phyloP scores from a whole-genome alignment of 30 jellyfish, hydroid and myxozoan genomes.

The Pelagia noctiluca region DNA sequence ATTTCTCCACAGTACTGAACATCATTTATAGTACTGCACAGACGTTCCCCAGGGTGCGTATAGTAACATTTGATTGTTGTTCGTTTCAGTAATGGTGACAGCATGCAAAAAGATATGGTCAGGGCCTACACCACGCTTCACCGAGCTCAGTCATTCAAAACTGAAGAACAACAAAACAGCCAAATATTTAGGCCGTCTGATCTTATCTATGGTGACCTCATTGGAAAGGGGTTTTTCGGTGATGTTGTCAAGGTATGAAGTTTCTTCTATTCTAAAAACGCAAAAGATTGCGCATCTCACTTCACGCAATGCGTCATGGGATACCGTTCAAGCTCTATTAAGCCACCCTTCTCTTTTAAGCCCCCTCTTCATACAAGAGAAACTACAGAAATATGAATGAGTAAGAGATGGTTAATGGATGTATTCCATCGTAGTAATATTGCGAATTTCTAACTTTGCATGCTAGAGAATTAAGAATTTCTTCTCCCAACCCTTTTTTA shows the following conservation, averaged over 20 bases:
- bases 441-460: no score
- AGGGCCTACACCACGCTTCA: conserved; percentile 58
- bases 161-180: conserved; percentile 52
- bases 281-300: not conserved
- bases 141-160: conserved; percentile 90
- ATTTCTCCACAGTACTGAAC: no score
- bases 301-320: no score
- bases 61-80: not conserved
- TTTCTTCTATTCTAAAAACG: not conserved
- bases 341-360: no score
- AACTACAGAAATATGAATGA: no score
- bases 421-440: no score
- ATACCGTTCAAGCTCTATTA: conserved; percentile 2
- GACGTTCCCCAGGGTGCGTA: no score
- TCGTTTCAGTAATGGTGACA: conserved; percentile 32
- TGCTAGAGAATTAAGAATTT: no score
- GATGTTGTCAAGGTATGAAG: conserved; percentile 76
- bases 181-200: conserved; percentile 88
- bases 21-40: no score
- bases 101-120: conserved; percentile 43
- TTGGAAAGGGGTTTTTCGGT: conserved; percentile 94
- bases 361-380: no score
- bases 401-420: no score
- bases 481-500: no score
- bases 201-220: conserved; percentile 71